Evolutionary conservation across 2,797 vertebrate species (phyloP), one percentile per base, ranked within the genome.

Genomic region (Yasuhikotakia modesta): DNA sequence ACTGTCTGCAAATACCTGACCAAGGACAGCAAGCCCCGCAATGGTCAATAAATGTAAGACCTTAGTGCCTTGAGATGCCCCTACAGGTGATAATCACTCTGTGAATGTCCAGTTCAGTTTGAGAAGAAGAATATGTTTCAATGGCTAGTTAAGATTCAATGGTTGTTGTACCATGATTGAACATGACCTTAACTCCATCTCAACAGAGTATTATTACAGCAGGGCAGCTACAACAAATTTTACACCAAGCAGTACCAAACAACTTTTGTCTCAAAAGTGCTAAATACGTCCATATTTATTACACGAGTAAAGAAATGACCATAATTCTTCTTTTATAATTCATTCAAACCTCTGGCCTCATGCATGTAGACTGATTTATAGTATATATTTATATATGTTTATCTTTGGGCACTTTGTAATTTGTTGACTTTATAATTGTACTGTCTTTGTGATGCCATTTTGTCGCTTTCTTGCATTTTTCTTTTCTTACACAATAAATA

Each of bases 1-100:
- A 96, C 95, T 0, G 89, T 95, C 70, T 92, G 86, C 60, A 94
- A 93, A 19, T 96, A 93, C 86, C 81, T 82, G 52, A 74, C 61
- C 1, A 70, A 74, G 16, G 79, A 1, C 43, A 35, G 66, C 0
- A 76, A 21, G 14, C 80, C 78, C 0, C 22, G 69, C 43, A 79
- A 61, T 5, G 21, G 30, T 48, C 70, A 82, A 79, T 16, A 48
- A 19, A 3, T 21, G 8, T 84, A 78, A 85, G 8, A 22, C 19
- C 14, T 5, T 5, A 70, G 32, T 64, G 61, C 52, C 46, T 79
- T 75, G 57, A 43, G 27, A 76, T n/a, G 27, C 13, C 4, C 16
- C 4, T 17, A 22, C 21, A 61, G n/a, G 39, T 70, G 35, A 24
- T 43, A 8, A 39, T 8, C 1, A 8, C 6, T 5, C 21, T 60